Evolutionary conservation across 2,888 invertebrate genomes (phyloP), one percentile per base, ranked within the genome.

Genomic region (Polylopha cassiicola): DNA sequence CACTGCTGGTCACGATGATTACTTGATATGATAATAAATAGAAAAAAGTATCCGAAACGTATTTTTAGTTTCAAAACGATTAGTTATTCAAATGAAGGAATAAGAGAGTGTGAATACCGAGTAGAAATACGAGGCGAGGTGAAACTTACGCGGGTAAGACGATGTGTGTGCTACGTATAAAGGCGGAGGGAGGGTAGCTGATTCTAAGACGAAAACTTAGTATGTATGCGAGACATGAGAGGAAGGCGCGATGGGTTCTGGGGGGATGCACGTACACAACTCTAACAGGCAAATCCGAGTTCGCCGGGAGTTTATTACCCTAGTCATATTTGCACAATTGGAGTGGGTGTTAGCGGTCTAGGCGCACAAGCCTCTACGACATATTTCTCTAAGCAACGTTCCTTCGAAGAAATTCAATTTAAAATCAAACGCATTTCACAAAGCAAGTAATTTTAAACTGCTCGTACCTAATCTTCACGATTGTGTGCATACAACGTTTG

Each of bases 291-390:
- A 80, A 80, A 81, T 77, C 76, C 71, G 59, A 74, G 73, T 69
- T 67, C 68, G 66, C 58, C 63, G 55, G 59, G 66, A 73, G 73
- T 80, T 79, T 81, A 81, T 79, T 78, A 76, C 73, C 73, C 71
- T 67, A 71, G 73, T 80, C 76, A 79, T 80, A 79, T 79, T 79
- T 78, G 75, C 75, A 79, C 76, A 72, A 73, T 72, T 76, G 60
- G 63, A 74, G 73, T 69, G 70, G 68, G 73, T 74, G 75, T 73
- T 71, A 65, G 68, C 61, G 65, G 65, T 66, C 65, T 65, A 61
- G 62, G 61, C 57, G 52, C 54, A 47, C 42, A 37, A 44, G 53
- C 54, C 54, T 48, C 53, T 34, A 43, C 46, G 50, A 50, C 54
- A 48, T 55, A 55, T 52, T 55, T 61, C 57, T 52, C 44, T n/a